Conservation (phyloP, 2,888 invertebrate genomes). For the Tetheella fluctuosa region DNA sequence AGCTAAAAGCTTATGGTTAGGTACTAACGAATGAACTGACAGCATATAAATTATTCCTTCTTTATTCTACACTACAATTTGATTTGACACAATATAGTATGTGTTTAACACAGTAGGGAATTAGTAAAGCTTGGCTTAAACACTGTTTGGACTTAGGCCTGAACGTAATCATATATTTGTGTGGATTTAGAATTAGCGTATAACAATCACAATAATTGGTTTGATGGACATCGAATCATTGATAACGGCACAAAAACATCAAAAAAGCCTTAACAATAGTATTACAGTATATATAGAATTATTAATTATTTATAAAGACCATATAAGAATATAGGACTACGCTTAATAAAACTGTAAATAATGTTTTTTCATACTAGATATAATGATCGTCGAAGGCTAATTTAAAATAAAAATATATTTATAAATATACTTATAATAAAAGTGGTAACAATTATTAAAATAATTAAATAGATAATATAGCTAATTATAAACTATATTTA, state of each 20-base stretch:
- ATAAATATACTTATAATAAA: not conserved
- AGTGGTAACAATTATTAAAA: not conserved
- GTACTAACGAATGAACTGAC: not conserved
- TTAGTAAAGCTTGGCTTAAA: conserved; percentile 55
- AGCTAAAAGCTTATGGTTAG: too few relatives aligned
- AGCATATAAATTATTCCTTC: not conserved
- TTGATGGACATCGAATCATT: conserved; percentile 44
- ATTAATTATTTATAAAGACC: conserved; percentile 51
- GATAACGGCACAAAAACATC: conserved; percentile 49
- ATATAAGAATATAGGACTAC: conserved; percentile 60
- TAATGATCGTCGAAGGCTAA: not conserved
- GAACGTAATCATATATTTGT: conserved; percentile 25
- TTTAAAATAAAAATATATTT: not conserved
- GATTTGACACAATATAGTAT: conserved; percentile 47
- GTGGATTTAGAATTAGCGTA: conserved; percentile 55
- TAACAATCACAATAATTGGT: conserved; percentile 58
- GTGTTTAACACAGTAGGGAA: conserved; percentile 54
- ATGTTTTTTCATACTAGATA: conserved; percentile 34
- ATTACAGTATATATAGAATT: conserved; percentile 47
- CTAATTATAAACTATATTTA: conserved; percentile 16
- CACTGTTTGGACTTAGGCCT: conserved; percentile 52
- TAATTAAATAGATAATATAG: too few relatives aligned
- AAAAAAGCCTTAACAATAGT: conserved; percentile 47
- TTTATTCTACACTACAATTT: conserved; percentile 41
- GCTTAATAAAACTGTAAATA: conserved; percentile 52